Base-by-base conservation (phyloP, 2,888 invertebrate species). In the Agriopis aurantiaria region DNA sequence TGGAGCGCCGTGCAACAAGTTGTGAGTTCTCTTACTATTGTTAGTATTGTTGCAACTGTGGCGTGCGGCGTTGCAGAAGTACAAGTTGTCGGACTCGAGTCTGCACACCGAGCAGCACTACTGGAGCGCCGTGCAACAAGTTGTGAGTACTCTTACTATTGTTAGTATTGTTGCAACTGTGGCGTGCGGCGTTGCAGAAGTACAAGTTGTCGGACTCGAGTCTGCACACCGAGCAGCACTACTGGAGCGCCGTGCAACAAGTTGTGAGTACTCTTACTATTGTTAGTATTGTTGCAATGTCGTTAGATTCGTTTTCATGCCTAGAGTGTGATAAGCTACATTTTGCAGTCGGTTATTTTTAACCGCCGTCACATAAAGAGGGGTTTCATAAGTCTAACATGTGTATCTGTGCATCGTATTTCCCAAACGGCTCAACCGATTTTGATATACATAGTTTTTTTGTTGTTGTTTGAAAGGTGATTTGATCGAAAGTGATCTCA, bases 1-100 rank as follows among this genome's bases (percentile, higher is more conserved):
- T 99, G 98, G 98, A 96, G 96, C 53, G 97, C 98, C 80, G 97
- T 98, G 49, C 98, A 99, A 88, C 96, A 97, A 85, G 98, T 98
- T 82, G 17, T 23, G 17, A 98, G 91, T 93, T 58, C 40, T 40
- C 17, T 17, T 8, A 51, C 51, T 48, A 48, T 40, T 23, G 41
- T 23, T 53, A 11, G 3, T 23, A 23, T 23, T 23, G 17, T 23
- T 23, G 17, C 17, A 23, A 23, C 17, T 23, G 17, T 23, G 17
- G 17, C 17, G 17, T 23, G 17, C 17, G 17, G 17, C 17, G 17
- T 23, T 23, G 17, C 17, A 23, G 17, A 23, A 23, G 17, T 23
- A 23, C 17, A 23, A 23, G 17, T 23, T 23, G 17, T 23, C 98
- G 3, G 96, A 95, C 82, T 95, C 95, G 78, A 96, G 95, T 82